These are phyloP conservation scores for Ambastaia sidthimunki DNA, from an alignment of 2,797 vertebrate species.

Conservation along the genomic window DNA sequence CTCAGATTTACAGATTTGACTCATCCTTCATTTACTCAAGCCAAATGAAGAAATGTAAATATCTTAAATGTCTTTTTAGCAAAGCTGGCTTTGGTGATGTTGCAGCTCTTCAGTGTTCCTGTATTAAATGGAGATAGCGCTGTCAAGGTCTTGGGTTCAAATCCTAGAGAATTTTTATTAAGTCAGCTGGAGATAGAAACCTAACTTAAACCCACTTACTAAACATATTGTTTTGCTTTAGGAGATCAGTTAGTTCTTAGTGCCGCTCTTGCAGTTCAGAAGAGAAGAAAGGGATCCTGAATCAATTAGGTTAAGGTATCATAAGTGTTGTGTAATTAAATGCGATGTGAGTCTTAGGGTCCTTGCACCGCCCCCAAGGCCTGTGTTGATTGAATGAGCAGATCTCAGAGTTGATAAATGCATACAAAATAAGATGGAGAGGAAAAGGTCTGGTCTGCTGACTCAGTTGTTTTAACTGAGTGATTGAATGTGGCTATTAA, in stretches of 20 bases:
- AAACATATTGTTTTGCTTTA: not conserved
- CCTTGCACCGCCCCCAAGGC: slow-evolving; percentile 32
- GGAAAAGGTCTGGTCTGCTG: slow-evolving; percentile 36
- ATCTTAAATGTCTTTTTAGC: not conserved
- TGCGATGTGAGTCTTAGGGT: slow-evolving; percentile 45
- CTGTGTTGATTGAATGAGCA: slow-evolving; percentile 49
- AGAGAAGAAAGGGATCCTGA: slow-evolving; percentile 4
- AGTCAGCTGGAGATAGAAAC: not conserved
- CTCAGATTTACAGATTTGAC: too few species aligned
- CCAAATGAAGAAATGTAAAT: not conserved
- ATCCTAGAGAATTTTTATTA: not conserved
- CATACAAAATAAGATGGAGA: slow-evolving; percentile 30
- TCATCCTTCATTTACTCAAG: too few species aligned
- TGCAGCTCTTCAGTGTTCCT: too few species aligned
- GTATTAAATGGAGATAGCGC: too few species aligned
- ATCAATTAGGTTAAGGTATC: slow-evolving; percentile 16
- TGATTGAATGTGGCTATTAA: not conserved
- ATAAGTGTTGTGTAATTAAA: slow-evolving; percentile 48
- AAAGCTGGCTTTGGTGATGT: too few species aligned
- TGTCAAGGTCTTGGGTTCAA: too few species aligned
- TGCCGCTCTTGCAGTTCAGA: slow-evolving; percentile 13
- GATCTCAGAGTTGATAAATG: slow-evolving; percentile 54
- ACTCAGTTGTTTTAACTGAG: slow-evolving; percentile 50
- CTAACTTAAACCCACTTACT: not conserved
- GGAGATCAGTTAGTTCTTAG: not conserved